These are phyloP conservation scores for Oncorhynchus gorbuscha DNA, from an alignment of 2,113 vertebrate genomes.

Conservation along the genomic window DNA sequence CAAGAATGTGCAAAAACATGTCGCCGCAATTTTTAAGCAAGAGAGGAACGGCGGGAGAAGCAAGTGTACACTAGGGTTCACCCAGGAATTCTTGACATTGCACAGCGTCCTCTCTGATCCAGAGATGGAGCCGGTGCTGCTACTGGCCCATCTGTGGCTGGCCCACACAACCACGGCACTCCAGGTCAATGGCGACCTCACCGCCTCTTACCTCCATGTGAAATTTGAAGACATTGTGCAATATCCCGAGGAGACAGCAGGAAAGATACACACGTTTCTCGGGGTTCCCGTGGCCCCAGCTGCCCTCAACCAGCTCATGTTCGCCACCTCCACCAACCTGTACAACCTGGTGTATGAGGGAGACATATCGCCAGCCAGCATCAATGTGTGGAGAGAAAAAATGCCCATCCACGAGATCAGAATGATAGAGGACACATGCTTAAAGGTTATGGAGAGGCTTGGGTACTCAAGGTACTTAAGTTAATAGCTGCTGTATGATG, in stretches of 20 bases:
- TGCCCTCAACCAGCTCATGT: slow-evolving; percentile 86
- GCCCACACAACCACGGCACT: slow-evolving; percentile 82
- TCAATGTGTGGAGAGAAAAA: slow-evolving; percentile 76
- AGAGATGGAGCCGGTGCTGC: slow-evolving; percentile 65
- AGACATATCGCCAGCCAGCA: slow-evolving; percentile 78
- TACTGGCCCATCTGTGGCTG: slow-evolving; percentile 82
- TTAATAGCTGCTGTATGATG: no score
- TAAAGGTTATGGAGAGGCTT: slow-evolving; percentile 78
- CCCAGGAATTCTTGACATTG: slow-evolving; percentile 77
- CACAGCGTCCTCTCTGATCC: slow-evolving; percentile 70
- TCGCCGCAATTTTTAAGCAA: slow-evolving; percentile 71
- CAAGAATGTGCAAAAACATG: slow-evolving; percentile 76
- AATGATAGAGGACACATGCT: slow-evolving; percentile 80
- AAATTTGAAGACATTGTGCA: slow-evolving; percentile 85
- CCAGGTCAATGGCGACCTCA: slow-evolving; percentile 67
- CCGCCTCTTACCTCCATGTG: slow-evolving; percentile 72
- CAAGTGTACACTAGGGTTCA: slow-evolving; percentile 68
- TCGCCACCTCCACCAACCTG: slow-evolving; percentile 84
- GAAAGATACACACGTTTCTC: slow-evolving; percentile 80
- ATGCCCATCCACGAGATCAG: slow-evolving; percentile 78
- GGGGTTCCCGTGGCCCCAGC: slow-evolving; percentile 83
- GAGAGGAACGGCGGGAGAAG: slow-evolving; percentile 53
- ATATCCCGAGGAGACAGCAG: slow-evolving; percentile 77
- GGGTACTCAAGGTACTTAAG: slow-evolving; percentile 78
- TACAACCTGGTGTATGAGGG: slow-evolving; percentile 86